Conservation (phyloP, 1,140 invertebrate species). For the Geopemphigus sp. region DNA sequence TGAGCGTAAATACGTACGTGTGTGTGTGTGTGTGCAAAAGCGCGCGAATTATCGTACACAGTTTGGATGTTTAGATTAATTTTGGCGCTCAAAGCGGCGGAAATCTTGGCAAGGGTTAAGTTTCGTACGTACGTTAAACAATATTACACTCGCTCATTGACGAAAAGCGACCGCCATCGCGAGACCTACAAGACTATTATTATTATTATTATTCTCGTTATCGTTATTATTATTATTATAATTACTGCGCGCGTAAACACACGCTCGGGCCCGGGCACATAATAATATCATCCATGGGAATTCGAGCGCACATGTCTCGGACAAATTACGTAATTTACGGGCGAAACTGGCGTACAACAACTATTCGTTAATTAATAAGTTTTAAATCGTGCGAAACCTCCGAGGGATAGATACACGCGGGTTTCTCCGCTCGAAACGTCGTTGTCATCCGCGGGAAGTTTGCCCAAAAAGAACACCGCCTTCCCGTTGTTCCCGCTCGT, state of each 20-base stretch:
- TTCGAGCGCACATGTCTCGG: slow-evolving; percentile 16
- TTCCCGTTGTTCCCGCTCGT: no score
- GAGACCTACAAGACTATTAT: not conserved
- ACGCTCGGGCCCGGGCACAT: no score
- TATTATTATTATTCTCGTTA: not conserved
- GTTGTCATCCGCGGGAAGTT: not conserved
- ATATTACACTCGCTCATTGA: slow-evolving; percentile 2
- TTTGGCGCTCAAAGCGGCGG: slow-evolving; percentile 16
- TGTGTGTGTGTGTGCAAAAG: no score
- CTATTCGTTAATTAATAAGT: slow-evolving; percentile 38
- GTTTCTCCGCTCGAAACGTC: not conserved
- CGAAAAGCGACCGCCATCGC: not conserved
- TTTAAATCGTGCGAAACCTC: slow-evolving; percentile 17
- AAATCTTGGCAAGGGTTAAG: slow-evolving; percentile 31
- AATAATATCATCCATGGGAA: not conserved
- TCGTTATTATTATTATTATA: not conserved
- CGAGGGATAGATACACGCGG: not conserved
- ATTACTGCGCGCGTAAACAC: not conserved
- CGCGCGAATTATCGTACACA: not conserved
- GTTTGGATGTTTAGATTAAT: slow-evolving; percentile 14
- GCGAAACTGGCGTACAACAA: slow-evolving; percentile 19
- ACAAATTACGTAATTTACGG: slow-evolving; percentile 26
- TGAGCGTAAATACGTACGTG: no score
- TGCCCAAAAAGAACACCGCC: not conserved
- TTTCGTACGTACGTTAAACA: not conserved